These are phyloP conservation scores for Pygoscelis adeliae DNA, from an alignment of 2,113 vertebrate genomes.

Conservation along the genomic window DNA sequence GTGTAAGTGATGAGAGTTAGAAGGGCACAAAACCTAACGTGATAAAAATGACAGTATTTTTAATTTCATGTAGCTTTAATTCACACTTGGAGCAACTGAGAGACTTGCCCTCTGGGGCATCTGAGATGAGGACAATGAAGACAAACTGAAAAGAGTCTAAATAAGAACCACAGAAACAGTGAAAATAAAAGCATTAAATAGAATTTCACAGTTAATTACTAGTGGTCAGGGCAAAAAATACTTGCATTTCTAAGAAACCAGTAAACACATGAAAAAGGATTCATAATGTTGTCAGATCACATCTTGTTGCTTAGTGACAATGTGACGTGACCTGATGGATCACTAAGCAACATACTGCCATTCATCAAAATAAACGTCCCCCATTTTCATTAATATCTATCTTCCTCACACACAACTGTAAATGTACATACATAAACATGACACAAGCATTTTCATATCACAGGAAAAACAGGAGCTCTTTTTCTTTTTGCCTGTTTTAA, in stretches of 20 bases:
- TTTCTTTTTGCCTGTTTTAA: neutral
- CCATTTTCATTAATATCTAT: neutral
- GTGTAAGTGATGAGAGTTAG: neutral
- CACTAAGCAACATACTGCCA: conserved; percentile 49
- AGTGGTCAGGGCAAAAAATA: conserved; percentile 28
- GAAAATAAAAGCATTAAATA: neutral
- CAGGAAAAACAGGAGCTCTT: neutral
- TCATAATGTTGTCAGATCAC: conserved; percentile 32
- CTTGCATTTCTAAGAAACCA: neutral
- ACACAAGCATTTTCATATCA: neutral
- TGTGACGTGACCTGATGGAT: conserved; percentile 19
- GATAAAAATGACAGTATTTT: conserved; percentile 2
- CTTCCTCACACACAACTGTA: neutral
- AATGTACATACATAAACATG: neutral
- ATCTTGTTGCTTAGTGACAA: conserved; percentile 61
- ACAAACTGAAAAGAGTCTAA: neutral
- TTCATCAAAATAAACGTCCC: neutral
- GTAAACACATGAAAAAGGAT: neutral
- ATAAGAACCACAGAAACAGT: neutral
- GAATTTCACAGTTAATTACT: neutral
- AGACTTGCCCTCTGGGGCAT: neutral
- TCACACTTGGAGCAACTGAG: neutral
- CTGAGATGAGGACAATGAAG: neutral
- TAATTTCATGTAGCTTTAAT: neutral
- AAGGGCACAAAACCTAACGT: neutral